Base-by-base conservation (phyloP, 2,797 vertebrate genomes). In the Cyclopterus lumpus region DNA sequence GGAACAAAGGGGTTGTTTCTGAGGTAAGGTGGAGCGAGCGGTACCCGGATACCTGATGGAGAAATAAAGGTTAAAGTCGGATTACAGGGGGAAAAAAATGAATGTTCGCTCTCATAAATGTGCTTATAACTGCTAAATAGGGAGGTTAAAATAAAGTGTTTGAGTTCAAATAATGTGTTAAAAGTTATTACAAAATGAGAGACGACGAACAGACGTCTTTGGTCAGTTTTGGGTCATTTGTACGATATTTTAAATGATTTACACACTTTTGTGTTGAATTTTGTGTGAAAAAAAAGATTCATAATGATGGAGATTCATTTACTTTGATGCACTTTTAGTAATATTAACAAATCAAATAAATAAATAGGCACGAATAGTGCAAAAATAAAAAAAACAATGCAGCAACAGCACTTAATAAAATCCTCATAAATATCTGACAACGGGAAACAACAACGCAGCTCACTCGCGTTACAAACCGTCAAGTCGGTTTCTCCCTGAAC, bases 401-500 rank as follows among this genome's bases (percentile, higher is more conserved):
- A 60, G 38, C 54, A 67, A 14, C 26, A 63, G 14, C 11, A 22
- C 22, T 26, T 12, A 11, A 24, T 59, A 8, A 26, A 61, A 38
- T 34, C 11, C 24, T 16, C 42, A 16, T 16, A 42, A 16, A 22
- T 6, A n/a, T 28, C 1, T 49, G 20, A 16, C 16, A 16, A 15
- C 6, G 15, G 1, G 11, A 48, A 40, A 42, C 42, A 24, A 3
- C 64, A 8, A 54, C 15, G 11, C 26, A 38, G 53, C 69, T 3
- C 4, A 55, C 68, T 83, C 72, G 72, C 77, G 28, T 84, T 78
- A 84, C 70, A 73, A 78, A 73, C 76, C 67, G 59, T 80, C 51
- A 80, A 67, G 68, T 72, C 79, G 53, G 83, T 71, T 67, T 70
- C 77, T 90, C 91, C 87, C 86, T 24, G 78, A 85, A 59, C 85